Percentiles rank a stretch among this genome's conserved stretches.
Evolutionary conservation across 2,113 vertebrate genomes (phyloP).

Genomic region (Octodon degus): DNA sequence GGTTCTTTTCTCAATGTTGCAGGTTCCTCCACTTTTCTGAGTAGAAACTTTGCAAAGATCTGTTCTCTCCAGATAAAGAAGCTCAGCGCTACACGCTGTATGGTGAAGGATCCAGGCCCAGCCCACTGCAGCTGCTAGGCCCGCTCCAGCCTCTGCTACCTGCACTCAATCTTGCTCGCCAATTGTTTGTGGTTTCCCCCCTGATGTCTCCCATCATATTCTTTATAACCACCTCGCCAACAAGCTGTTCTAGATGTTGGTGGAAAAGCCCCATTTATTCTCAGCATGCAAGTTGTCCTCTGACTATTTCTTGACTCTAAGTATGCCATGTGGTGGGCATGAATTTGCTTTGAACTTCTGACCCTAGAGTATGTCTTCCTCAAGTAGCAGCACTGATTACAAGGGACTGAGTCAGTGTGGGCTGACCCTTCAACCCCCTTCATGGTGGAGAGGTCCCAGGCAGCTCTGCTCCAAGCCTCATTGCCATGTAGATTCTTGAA

Average conservation of each 20-base stretch:
- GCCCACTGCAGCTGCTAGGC: neutral
- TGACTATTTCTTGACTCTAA: neutral
- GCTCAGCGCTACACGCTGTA: neutral
- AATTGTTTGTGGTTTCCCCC: neutral
- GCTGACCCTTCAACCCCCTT: neutral
- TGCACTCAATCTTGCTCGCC: neutral
- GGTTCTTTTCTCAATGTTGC: neutral
- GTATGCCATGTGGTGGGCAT: neutral
- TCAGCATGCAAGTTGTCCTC: neutral
- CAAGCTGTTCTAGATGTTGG: slow-evolving; percentile 5
- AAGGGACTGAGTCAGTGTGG: neutral
- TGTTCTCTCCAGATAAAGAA: neutral
- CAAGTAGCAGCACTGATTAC: neutral
- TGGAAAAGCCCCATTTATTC: neutral
- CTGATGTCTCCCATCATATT: neutral
- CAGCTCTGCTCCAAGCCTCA: neutral
- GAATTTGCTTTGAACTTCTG: slow-evolving; percentile 28
- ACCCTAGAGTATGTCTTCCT: neutral
- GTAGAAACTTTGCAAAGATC: neutral
- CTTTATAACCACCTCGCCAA: neutral
- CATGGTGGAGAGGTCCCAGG: neutral
- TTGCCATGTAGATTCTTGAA: neutral
- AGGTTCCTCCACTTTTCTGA: neutral
- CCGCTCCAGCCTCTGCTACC: neutral
- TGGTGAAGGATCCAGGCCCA: neutral